phyloP scores from a whole-genome alignment of 1,140 invertebrate species.

The Anastrepha ludens region DNA sequence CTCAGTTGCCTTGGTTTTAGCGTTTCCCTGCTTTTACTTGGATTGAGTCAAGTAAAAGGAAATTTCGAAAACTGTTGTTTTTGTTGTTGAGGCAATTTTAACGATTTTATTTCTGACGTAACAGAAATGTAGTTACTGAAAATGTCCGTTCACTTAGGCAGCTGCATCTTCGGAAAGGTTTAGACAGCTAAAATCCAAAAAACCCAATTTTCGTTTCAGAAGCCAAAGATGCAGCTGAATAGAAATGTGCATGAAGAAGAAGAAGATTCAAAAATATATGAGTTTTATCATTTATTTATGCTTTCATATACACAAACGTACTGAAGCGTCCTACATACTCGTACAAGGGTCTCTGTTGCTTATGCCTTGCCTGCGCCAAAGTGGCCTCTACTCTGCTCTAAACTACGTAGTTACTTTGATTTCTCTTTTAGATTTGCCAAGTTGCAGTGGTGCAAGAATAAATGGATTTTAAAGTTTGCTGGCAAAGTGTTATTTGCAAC shows the following conservation, averaged over 20 bases:
- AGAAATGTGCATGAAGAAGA: background rate
- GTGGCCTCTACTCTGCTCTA: background rate
- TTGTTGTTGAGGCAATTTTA: background rate
- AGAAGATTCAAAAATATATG: background rate
- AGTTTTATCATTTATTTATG: no score
- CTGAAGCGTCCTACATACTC: background rate
- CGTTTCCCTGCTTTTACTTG: background rate
- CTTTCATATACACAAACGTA: background rate
- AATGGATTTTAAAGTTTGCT: conserved; percentile 48
- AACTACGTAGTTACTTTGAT: conserved; percentile 16
- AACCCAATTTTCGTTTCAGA: background rate
- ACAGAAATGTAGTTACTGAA: background rate
- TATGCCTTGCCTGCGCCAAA: background rate
- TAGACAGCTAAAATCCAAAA: background rate
- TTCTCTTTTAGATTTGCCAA: conserved; percentile 45
- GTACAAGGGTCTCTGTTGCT: conserved; percentile 19
- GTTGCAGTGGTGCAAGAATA: conserved; percentile 37
- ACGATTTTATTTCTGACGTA: background rate
- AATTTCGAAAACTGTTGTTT: background rate
- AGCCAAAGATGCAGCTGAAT: background rate
- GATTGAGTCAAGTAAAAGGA: background rate
- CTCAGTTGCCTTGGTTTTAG: background rate
- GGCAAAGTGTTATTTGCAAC: background rate
- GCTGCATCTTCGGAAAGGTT: background rate
- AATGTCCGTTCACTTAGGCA: background rate